These are phyloP conservation scores for Peromyscus polionotus DNA, from an alignment of 2,113 vertebrate species.

Conservation along the genomic window DNA sequence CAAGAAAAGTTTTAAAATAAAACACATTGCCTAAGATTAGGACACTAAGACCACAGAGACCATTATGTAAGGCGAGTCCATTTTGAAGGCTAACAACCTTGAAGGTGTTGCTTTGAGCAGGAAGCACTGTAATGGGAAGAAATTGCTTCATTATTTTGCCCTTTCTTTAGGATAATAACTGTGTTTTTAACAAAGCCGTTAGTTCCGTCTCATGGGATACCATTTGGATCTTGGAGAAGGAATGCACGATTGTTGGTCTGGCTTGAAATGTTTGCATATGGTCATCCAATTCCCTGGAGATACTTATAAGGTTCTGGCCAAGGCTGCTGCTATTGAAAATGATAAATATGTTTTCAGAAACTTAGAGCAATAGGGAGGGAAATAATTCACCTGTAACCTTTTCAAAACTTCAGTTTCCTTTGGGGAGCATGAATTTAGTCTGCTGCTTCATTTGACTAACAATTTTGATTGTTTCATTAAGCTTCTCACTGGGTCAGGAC, in stretches of 20 bases:
- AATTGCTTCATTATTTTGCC: neutral
- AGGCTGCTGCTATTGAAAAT: slow-evolving; percentile 36
- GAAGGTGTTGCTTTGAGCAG: neutral
- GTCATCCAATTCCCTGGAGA: neutral
- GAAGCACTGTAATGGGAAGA: slow-evolving; percentile 43
- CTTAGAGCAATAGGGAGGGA: slow-evolving; percentile 46
- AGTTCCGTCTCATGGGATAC: neutral
- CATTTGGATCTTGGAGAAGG: slow-evolving; percentile 36
- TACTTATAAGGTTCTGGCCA: neutral
- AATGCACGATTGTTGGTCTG: neutral
- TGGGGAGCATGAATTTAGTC: slow-evolving; percentile 55
- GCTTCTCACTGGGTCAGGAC: slow-evolving; percentile 42
- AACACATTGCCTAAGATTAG: slow-evolving; percentile 50
- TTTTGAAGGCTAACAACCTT: slow-evolving; percentile 52
- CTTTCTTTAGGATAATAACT: neutral
- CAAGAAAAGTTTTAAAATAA: slow-evolving; percentile 64
- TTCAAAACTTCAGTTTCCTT: slow-evolving; percentile 68
- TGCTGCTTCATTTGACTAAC: slow-evolving; percentile 66
- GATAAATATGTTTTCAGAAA: slow-evolving; percentile 64
- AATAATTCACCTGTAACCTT: slow-evolving; percentile 76
- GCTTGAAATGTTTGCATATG: slow-evolving; percentile 11
- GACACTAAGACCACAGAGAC: slow-evolving; percentile 29
- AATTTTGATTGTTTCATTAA: slow-evolving; percentile 72
- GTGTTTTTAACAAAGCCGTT: neutral
- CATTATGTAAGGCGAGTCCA: slow-evolving; percentile 41